Evolutionary conservation across 2,113 vertebrate genomes (phyloP).

Genomic region (Misgurnus mizolepis): DNA sequence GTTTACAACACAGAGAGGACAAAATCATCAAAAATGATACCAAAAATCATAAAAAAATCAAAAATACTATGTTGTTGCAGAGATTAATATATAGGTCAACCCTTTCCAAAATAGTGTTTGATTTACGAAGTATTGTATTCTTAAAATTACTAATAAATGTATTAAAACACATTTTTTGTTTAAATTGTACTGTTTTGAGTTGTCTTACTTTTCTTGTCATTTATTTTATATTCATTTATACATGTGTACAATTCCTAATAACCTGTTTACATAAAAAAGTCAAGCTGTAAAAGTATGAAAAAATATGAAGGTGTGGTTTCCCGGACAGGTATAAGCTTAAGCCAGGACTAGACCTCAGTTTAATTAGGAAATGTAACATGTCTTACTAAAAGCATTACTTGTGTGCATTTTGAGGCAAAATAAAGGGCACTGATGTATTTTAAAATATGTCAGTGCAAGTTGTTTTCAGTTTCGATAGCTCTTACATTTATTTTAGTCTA

Average conservation of each 20-base stretch:
- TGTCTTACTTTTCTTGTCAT: constrained; percentile 68
- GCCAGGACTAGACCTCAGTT: too few species aligned
- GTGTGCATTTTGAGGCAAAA: too few species aligned
- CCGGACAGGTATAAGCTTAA: too few species aligned
- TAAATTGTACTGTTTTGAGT: constrained; percentile 68
- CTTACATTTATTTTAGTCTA: too few species aligned
- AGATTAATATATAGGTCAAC: constrained; percentile 63
- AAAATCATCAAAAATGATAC: constrained; percentile 60
- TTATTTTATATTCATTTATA: constrained; percentile 57
- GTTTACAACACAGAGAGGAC: constrained; percentile 64
- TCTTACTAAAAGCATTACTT: too few species aligned
- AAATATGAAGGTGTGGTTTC: too few species aligned
- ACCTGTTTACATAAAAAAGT: too few species aligned
- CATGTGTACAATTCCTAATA: background rate
- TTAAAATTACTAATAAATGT: constrained; percentile 72
- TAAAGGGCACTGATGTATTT: too few species aligned
- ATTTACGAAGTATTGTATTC: constrained; percentile 77
- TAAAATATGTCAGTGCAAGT: too few species aligned
- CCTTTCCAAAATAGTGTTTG: constrained; percentile 61
- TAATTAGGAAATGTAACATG: too few species aligned
- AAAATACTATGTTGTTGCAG: constrained; percentile 64
- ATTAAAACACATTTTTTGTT: constrained; percentile 79
- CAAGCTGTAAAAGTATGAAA: too few species aligned
- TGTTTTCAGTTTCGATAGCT: too few species aligned
- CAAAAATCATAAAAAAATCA: constrained; percentile 59